Evolutionary conservation across 1,140 invertebrate genomes (phyloP).

Genomic region (Sogatella furcifera): DNA sequence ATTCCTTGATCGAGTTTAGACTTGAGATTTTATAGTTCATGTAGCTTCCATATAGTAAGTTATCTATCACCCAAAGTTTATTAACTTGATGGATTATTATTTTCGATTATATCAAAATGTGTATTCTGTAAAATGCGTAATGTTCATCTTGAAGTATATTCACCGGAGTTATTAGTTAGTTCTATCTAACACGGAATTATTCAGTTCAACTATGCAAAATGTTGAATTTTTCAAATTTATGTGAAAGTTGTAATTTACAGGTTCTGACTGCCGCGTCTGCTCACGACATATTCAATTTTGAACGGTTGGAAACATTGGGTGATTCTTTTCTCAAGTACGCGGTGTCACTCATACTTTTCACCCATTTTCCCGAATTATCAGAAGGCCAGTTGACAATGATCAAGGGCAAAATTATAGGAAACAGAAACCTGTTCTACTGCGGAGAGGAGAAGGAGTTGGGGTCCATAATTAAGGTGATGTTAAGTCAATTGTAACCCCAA

Average conservation of each 20-base stretch:
- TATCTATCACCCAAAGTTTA: no score
- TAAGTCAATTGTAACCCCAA: no score
- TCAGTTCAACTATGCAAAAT: not conserved
- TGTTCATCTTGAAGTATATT: no score
- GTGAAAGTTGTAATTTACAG: constrained; percentile 29
- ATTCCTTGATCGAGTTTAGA: no score
- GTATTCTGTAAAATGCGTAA: no score
- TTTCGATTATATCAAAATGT: no score
- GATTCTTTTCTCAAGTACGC: constrained; percentile 83
- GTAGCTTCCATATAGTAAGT: no score
- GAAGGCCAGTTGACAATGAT: constrained; percentile 69
- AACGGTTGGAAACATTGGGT: constrained; percentile 74
- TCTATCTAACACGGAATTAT: no score
- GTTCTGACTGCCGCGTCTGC: constrained; percentile 60
- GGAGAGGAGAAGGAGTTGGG: constrained; percentile 38
- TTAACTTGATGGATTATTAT: no score
- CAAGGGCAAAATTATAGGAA: constrained; percentile 67
- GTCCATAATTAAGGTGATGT: constrained; percentile 33
- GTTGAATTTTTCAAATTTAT: not conserved
- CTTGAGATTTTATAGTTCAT: no score
- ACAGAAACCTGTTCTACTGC: constrained; percentile 64
- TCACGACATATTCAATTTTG: constrained; percentile 69
- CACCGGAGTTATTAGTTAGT: no score
- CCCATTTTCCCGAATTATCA: constrained; percentile 50
- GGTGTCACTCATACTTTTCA: constrained; percentile 57